phyloP scores from a whole-genome alignment of 2,113 vertebrate genomes.

The Cyanistes caeruleus region DNA sequence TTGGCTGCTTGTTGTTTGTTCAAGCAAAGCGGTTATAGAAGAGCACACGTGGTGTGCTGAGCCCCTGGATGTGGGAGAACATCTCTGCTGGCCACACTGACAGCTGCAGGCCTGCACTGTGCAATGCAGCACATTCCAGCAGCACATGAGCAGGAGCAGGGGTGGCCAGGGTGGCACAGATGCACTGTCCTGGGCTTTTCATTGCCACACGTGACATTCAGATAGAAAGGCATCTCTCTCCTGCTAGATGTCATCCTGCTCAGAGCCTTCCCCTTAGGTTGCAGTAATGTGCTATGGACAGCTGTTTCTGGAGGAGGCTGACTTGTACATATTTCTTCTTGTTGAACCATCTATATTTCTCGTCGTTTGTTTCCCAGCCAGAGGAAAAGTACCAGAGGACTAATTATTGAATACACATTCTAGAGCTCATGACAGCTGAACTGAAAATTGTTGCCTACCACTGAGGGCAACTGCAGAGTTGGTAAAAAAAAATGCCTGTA shows the following conservation, averaged over 20 bases:
- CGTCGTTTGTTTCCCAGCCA: constrained; percentile 8
- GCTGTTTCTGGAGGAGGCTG: not conserved
- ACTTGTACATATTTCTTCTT: not conserved
- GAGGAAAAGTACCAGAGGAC: constrained; percentile 39
- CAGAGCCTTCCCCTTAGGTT: not conserved
- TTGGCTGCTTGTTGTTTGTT: constrained; percentile 17
- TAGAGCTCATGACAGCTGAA: constrained; percentile 40
- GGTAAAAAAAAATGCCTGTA: constrained; percentile 24
- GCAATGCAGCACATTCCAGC: not conserved
- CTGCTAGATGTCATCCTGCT: not conserved
- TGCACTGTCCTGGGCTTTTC: not conserved
- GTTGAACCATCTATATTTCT: not conserved
- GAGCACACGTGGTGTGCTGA: not conserved
- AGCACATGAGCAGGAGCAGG: not conserved
- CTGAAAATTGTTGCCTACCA: constrained; percentile 47
- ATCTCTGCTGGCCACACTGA: not conserved
- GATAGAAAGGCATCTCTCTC: not conserved
- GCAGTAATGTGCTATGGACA: not conserved
- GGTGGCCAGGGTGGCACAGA: not conserved
- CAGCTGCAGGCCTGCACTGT: not conserved
- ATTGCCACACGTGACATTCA: not conserved
- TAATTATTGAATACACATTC: constrained; percentile 41
- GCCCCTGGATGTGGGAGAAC: not conserved
- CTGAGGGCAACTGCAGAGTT: constrained; percentile 44
- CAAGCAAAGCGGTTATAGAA: not conserved